These are phyloP conservation scores for Luehdorfia chinensis DNA, from an alignment of 1,140 invertebrate genomes.

Conservation along the genomic window DNA sequence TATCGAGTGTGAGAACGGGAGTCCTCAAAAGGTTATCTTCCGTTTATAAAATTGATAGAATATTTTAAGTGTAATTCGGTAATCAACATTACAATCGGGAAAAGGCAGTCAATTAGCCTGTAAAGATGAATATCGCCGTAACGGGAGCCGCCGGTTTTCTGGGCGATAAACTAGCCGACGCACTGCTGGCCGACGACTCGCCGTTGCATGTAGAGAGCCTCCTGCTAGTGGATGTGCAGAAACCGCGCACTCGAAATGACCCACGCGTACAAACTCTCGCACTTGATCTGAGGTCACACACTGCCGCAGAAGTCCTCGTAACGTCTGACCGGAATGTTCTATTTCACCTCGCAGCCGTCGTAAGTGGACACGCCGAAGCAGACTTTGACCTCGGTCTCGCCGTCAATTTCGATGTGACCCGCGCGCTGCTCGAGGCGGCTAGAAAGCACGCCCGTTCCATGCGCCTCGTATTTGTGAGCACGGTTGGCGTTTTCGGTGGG, in stretches of 20 bases:
- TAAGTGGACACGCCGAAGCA: constrained; percentile 59
- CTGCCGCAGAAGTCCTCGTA: constrained; percentile 29
- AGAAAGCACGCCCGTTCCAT: constrained; percentile 28
- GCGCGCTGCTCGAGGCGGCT: constrained; percentile 41
- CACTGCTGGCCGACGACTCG: constrained; percentile 27
- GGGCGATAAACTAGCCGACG: constrained; percentile 39
- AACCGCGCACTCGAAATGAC: constrained; percentile 22
- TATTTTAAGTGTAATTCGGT: background rate
- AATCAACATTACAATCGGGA: background rate
- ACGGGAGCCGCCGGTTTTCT: constrained; percentile 59
- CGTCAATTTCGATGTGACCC: constrained; percentile 58
- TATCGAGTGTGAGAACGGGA: too few species aligned
- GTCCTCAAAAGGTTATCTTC: background rate
- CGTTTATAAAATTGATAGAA: background rate
- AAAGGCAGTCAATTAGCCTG: too few species aligned
- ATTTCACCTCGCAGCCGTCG: constrained; percentile 57
- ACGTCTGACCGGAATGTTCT: constrained; percentile 29
- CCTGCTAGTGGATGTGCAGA: constrained; percentile 31
- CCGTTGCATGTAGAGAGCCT: constrained; percentile 33
- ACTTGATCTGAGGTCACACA: constrained; percentile 29
- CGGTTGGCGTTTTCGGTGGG: constrained; percentile 52
- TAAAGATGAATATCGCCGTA: constrained; percentile 53
- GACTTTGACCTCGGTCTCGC: constrained; percentile 55
- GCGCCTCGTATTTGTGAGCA: constrained; percentile 53
- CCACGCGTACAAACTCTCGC: constrained; percentile 27